Evolutionary conservation across 2,888 invertebrate species (phyloP).

Genomic region (Eilema caniola): DNA sequence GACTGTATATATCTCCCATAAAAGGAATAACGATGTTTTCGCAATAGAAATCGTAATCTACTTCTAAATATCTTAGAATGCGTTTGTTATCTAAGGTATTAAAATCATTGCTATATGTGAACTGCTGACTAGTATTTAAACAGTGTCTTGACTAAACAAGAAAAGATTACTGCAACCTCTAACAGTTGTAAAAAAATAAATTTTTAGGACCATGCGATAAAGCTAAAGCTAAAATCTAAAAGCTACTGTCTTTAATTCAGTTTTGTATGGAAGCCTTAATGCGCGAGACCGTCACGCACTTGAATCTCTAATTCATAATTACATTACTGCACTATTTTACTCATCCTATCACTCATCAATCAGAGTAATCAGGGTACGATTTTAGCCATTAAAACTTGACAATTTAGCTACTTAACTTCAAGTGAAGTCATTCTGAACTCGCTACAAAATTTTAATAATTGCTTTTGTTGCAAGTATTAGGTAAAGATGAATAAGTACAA

Average conservation of each 20-base stretch:
- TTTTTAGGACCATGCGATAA: no score
- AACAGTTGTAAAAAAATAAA: no score
- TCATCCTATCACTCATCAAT: background rate
- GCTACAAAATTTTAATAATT: slow-evolving; percentile 4
- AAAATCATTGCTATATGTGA: no score
- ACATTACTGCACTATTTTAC: background rate
- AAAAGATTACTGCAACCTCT: no score
- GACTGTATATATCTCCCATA: background rate
- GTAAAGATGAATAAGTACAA: slow-evolving; percentile 2
- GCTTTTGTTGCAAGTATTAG: background rate
- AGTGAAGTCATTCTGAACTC: background rate
- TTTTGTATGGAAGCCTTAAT: no score
- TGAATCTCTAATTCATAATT: background rate
- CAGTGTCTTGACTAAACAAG: no score
- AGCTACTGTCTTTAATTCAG: no score
- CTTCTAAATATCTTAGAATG: no score
- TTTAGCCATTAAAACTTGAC: background rate
- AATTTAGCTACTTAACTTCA: background rate
- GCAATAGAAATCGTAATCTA: background rate
- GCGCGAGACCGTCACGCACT: no score
- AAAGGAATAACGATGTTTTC: background rate
- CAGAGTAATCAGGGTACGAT: background rate
- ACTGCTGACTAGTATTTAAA: no score
- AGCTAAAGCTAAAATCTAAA: no score
- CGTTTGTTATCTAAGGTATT: no score